Percentiles rank a stretch among this genome's conserved stretches.
Evolutionary conservation across 1,140 invertebrate genomes (phyloP).

Genomic region (Holotrichia oblita): DNA sequence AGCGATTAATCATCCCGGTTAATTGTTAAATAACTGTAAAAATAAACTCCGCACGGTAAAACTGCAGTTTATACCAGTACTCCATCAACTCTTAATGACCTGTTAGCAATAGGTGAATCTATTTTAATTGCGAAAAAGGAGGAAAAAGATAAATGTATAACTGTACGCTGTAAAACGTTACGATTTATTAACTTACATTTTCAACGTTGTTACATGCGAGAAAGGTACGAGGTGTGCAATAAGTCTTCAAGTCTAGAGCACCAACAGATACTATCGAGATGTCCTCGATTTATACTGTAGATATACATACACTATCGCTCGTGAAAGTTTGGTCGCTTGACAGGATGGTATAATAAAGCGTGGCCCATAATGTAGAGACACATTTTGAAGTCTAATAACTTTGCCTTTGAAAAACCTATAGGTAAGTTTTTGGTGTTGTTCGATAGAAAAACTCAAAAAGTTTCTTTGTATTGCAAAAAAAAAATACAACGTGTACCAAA

Average conservation of each 20-base stretch:
- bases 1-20: not conserved
- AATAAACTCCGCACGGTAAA: not conserved
- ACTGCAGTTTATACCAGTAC: not conserved
- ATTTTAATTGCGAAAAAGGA: conserved; percentile 13
- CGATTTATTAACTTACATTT: conserved; percentile 13
- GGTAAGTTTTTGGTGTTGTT: no score
- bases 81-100: not conserved
- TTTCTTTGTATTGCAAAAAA: no score
- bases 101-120: conserved; percentile 7
- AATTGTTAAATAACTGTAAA: not conserved
- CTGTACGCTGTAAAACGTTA: conserved; percentile 6
- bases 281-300: not conserved
- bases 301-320: not conserved
- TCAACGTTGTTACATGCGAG: not conserved
- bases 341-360: no score
- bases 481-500: no score
- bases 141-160: not conserved
- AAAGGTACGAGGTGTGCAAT: not conserved
- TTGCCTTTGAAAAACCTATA: no score
- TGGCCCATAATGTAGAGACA: no score
- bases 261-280: not conserved
- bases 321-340: not conserved
- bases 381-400: no score
- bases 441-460: no score
- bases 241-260: not conserved